These are phyloP conservation scores for Phalacrocorax brasilianus DNA, from an alignment of 2,113 vertebrate genomes.

Conservation along the genomic window DNA sequence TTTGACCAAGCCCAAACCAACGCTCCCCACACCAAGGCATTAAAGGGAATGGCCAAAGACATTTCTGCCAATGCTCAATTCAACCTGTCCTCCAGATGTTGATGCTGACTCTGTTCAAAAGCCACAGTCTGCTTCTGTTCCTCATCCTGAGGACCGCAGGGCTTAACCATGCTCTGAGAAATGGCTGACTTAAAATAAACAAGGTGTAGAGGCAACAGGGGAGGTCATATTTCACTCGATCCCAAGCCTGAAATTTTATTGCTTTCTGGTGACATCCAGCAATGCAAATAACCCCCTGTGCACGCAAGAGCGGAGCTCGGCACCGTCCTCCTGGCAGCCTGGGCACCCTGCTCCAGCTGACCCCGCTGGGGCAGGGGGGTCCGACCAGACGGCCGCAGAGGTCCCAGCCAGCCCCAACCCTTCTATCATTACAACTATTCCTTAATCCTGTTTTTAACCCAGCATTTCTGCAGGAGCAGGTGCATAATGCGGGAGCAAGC, in stretches of 20 bases:
- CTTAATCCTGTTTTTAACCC: rapidly evolving
- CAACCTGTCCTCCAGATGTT: neutral
- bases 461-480: neutral
- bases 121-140: neutral
- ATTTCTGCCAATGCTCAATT: neutral
- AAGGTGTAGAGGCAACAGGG: constrained; percentile 29
- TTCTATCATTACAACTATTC: rapidly evolving
- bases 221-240: constrained; percentile 53
- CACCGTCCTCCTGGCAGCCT: neutral
- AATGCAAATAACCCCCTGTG: neutral
- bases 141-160: neutral
- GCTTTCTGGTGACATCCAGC: constrained; percentile 53
- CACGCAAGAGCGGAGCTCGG: neutral
- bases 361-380: neutral
- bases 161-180: neutral
- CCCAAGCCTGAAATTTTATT: constrained; percentile 30
- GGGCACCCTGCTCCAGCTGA: neutral
- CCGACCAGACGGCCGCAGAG: rapidly evolving
- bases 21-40: rapidly evolving
- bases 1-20: neutral
- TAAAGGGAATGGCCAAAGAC: neutral
- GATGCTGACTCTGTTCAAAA: neutral
- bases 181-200: constrained; percentile 22
- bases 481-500: neutral
- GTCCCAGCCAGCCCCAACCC: neutral